phyloP scores from a whole-genome alignment of 2,888 invertebrate species.

The Cephus rjabovi region DNA sequence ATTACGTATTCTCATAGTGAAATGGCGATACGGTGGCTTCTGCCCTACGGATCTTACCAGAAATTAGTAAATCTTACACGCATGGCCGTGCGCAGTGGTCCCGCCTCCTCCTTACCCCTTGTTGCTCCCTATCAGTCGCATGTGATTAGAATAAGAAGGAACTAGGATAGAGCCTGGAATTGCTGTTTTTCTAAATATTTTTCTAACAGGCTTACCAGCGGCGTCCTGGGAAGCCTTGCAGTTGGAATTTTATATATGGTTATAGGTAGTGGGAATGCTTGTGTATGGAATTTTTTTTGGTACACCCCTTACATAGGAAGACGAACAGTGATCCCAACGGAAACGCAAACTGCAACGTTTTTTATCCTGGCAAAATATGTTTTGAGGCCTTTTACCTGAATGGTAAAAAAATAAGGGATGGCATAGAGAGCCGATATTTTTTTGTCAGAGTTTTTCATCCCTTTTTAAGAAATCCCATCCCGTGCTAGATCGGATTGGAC shows the following conservation, averaged over 20 bases:
- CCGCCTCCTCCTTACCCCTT: slow-evolving; percentile 26
- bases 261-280: background rate
- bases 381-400: slow-evolving; percentile 35
- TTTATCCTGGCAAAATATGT: background rate
- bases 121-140: slow-evolving; percentile 16
- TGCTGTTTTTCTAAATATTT: background rate
- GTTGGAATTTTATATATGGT: background rate
- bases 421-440: slow-evolving; percentile 10
- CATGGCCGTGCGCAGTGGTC: slow-evolving; percentile 27
- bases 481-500: background rate
- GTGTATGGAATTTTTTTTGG: background rate
- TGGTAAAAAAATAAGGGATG: background rate
- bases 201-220: background rate
- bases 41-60: slow-evolving; percentile 29
- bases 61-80: slow-evolving; percentile 60
- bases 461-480: slow-evolving; percentile 30
- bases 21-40: background rate
- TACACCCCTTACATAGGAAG: background rate
- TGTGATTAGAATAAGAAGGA: slow-evolving; percentile 47
- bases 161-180: background rate
- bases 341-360: background rate
- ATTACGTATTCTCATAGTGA: background rate
- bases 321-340: background rate
- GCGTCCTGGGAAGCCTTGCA: background rate
- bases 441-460: slow-evolving; percentile 23